A percentile compares a stretch with the other conserved stretches of the same genome.
Conservation (phyloP, 2,113 vertebrate species). For the Coregonus clupeaformis region DNA sequence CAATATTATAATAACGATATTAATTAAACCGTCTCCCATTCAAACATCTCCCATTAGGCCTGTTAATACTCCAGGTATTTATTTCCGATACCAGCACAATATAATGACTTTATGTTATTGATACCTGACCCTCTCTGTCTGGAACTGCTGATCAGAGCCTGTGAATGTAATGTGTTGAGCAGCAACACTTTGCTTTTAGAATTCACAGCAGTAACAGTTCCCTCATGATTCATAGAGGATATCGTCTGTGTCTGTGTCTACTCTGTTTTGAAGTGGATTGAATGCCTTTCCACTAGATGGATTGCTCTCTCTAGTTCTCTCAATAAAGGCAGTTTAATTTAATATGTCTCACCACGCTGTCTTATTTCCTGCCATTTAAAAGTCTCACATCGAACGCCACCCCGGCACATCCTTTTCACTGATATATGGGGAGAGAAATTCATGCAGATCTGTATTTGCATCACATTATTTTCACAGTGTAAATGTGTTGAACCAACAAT, state of each 20-base stretch:
- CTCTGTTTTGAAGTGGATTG: slow-evolving; percentile 40
- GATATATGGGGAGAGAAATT: slow-evolving; percentile 29
- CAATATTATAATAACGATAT: not conserved
- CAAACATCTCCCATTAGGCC: not conserved
- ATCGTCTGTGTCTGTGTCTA: slow-evolving; percentile 11
- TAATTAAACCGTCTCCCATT: slow-evolving; percentile 14
- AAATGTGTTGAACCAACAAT: slow-evolving; percentile 57
- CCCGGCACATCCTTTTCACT: slow-evolving; percentile 28
- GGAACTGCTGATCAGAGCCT: not conserved
- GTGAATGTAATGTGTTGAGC: no score
- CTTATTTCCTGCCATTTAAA: slow-evolving; percentile 38
- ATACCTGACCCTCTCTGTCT: not conserved
- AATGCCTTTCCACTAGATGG: slow-evolving; percentile 28
- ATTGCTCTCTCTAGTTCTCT: slow-evolving; percentile 22
- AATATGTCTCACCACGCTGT: slow-evolving; percentile 28
- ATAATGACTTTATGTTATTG: not conserved
- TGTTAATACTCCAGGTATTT: not conserved
- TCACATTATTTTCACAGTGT: slow-evolving; percentile 26
- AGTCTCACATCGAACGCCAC: slow-evolving; percentile 26
- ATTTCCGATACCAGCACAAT: not conserved
- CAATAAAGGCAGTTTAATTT: slow-evolving; percentile 31
- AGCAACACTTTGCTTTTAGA: not conserved
- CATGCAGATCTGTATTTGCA: slow-evolving; percentile 31
- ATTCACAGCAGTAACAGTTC: not conserved
- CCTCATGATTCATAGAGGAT: slow-evolving; percentile 16